Evolutionary conservation across 2,797 vertebrate genomes (phyloP), one percentile per base, ranked within the genome.

Genomic region (Delichon dasypus): DNA sequence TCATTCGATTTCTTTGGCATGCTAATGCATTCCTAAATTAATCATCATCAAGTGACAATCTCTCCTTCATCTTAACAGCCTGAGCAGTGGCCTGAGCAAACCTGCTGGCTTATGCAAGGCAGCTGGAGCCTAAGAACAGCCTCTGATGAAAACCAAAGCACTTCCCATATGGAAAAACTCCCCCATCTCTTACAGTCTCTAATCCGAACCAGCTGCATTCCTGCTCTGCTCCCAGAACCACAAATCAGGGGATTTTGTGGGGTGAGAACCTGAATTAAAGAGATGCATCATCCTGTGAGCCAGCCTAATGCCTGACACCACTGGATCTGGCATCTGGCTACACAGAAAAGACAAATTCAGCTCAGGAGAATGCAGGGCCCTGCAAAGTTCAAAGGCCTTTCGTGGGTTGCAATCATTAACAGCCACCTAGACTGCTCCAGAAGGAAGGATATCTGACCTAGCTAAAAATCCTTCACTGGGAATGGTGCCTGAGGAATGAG

Each of bases 1-100:
- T 93, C 94, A 93, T 94, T 96, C 88, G 79, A 95, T 96, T 97
- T 92, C 95, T 95, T 95, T 96, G 95, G 96, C 95, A 96, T 93
- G 94, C 93, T 96, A 97, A 96, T 96, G 95, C 89, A 96, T 96
- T 95, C 96, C 94, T 96, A 96, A 95, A 97, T 96, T 94, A 96
- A 97, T 96, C 96, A 96, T 95, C 95, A 96, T 95, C 94, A 96
- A 96, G 91, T 95, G 95, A 93, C 95, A 96, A 96, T 93, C 93
- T 90, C 95, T 90, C 93, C 96, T 93, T 94, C 92, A 96, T 96
- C 94, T 93, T 86, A 96, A 86, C 96, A 94, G 94, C 61, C 84
- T 76, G 88, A 91, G 92, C 94, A 60, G 76, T 44, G 88, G 91
- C 89, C 95, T 94, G 85, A 48, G 82, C 58, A 96, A 95, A 96